Conservation (phyloP, 2,888 invertebrate genomes). For the Dioctria rufipes region DNA sequence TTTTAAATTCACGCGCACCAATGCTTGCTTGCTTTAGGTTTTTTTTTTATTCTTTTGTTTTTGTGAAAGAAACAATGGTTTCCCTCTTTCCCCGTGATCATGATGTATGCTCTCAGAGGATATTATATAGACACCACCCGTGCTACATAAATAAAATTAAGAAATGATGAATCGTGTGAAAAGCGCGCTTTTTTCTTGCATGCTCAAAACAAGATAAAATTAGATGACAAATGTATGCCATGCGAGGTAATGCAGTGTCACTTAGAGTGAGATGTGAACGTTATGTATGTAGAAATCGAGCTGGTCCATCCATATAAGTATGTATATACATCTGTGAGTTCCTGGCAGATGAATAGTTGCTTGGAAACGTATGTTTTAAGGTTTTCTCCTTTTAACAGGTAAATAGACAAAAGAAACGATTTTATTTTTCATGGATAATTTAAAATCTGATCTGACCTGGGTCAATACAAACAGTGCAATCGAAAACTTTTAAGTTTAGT, state of each 20-base stretch:
- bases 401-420: background rate
- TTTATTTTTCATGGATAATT: no score
- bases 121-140: background rate
- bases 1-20: conserved; percentile 23
- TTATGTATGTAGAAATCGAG: background rate
- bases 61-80: background rate
- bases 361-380: background rate
- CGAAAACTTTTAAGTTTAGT: no score
- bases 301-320: background rate
- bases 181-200: conserved; percentile 53
- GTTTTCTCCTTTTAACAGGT: background rate
- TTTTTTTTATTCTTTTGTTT: background rate
- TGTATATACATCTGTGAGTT: background rate
- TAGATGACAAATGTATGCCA: conserved; percentile 60
- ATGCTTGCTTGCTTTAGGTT: background rate
- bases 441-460: no score
- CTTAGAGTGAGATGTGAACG: conserved; percentile 1
- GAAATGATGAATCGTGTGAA: conserved; percentile 63
- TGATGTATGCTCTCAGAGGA: background rate
- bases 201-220: conserved; percentile 56
- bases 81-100: background rate
- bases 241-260: conserved; percentile 32
- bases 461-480: no score
- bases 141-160: conserved; percentile 62
- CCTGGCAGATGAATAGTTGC: background rate